Evolutionary conservation across 2,113 vertebrate species (phyloP), one percentile per base, ranked within the genome.

Genomic region (Trogon surrucura): DNA sequence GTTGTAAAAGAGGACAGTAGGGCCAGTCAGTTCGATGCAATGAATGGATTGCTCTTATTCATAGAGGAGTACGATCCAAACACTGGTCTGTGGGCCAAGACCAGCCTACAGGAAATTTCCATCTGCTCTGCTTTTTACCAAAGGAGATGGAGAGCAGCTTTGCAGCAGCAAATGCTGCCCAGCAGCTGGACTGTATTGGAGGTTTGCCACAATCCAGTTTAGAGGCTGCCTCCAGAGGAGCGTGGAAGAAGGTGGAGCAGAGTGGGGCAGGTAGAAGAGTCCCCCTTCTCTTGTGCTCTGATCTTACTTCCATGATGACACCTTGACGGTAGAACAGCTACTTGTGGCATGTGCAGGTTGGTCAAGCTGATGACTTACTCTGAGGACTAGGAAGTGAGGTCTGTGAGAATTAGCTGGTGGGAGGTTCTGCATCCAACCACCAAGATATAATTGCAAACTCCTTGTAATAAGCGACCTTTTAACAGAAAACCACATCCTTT

Each of bases 11-110:
- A 86, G 80, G 62, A 89, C 93, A 88, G 91, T 85, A 65, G 85
- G 67, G 51, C 85, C 72, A 90, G 85, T 89, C 93, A 94, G 82
- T 65, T 91, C 6, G 7, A 41, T 29, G 79, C 82, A 66, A 78
- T 90, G 71, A 93, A 88, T 90, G 77, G 71, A 51, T 78, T 74
- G 56, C 92, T 94, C 72, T 97, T 80, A 88, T 56, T 96, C 13
- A 1, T 86, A 51, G 60, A 86, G 69, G 51, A 66, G 20, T 30
- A 56, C 58, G 60, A 25, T 83, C 82, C 60, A 73, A 92, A 72
- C 44, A 47, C 51, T 62, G 74, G 9, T 82, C 71, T 88, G 62
- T 85, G 88, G 91, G 94, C 95, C 91, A 94, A 94, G 83, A 90
- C 30, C 64, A 74, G 64, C 56, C 75, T 88, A 61, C 72, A 56